Percentiles rank a stretch among this genome's conserved stretches.
Conservation (phyloP, 2,113 vertebrate species). For the Megaleporinus macrocephalus region DNA sequence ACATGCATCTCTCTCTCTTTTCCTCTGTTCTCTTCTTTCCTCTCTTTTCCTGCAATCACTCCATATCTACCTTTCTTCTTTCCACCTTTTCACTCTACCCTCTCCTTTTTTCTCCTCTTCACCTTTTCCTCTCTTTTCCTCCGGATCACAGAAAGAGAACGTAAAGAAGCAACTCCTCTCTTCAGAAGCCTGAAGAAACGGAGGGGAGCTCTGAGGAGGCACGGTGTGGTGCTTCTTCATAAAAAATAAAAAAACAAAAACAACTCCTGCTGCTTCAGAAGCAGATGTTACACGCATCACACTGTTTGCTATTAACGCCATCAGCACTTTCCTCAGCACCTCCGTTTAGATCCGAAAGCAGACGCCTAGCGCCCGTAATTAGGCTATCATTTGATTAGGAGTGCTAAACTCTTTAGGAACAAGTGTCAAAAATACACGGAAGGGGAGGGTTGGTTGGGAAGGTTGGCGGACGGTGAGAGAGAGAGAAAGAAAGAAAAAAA, state of each 20-base stretch:
- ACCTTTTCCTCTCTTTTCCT: not conserved
- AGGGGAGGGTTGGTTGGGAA: not conserved
- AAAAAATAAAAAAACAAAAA: slow-evolving; percentile 41
- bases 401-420: slow-evolving; percentile 59
- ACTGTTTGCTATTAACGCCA: slow-evolving; percentile 78
- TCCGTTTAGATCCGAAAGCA: slow-evolving; percentile 77
- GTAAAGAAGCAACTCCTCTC: not conserved
- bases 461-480: not conserved
- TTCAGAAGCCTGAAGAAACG: not conserved
- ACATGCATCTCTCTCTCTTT: too few relatives aligned
- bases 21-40: not conserved
- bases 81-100: not conserved
- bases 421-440: slow-evolving; percentile 35
- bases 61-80: not conserved
- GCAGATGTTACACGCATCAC: slow-evolving; percentile 77
- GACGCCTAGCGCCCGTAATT: slow-evolving; percentile 78
- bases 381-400: slow-evolving; percentile 84
- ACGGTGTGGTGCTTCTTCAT: slow-evolving; percentile 35
- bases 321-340: slow-evolving; percentile 71
- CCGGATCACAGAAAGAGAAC: not conserved
- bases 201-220: slow-evolving; percentile 3
- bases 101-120: not conserved
- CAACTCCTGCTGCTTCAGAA: slow-evolving; percentile 58
- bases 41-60: not conserved
- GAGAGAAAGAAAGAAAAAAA: not conserved